Evolutionary conservation across 1,140 invertebrate species (phyloP).

Genomic region (Dolichoris vasculosae): DNA sequence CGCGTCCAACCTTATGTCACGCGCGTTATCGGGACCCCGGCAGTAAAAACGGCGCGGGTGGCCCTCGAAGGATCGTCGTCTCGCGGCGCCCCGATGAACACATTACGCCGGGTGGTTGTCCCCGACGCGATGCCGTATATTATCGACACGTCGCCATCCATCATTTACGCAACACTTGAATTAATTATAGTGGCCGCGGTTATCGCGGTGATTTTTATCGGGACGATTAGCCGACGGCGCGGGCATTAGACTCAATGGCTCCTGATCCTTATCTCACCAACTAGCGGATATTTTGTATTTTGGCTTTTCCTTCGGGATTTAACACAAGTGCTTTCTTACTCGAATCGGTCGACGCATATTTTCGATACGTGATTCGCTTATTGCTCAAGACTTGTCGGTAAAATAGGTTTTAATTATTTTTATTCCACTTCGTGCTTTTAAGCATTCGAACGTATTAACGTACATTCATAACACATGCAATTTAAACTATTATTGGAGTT

Average conservation of each 20-base stretch:
- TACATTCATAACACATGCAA: not conserved
- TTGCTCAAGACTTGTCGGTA: too few relatives aligned
- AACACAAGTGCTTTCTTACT: not conserved
- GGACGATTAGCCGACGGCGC: not conserved
- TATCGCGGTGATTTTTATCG: slow-evolving; percentile 2
- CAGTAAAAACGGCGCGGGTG: not conserved
- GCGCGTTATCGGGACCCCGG: not conserved
- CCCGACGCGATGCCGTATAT: not conserved
- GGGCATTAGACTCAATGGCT: not conserved
- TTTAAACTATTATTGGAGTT: not conserved
- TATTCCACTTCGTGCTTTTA: not conserved
- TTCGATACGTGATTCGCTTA: not conserved
- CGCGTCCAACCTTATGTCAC: not conserved
- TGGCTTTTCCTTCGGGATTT: not conserved
- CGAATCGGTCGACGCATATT: not conserved
- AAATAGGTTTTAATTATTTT: too few relatives aligned
- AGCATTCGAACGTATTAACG: not conserved
- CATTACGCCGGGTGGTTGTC: not conserved
- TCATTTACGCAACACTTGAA: not conserved
- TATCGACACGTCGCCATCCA: not conserved
- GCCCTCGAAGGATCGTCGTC: not conserved
- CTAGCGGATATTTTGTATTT: not conserved
- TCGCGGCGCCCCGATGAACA: not conserved
- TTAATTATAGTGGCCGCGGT: not conserved
- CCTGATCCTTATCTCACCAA: not conserved